Evolutionary conservation across 2,113 vertebrate genomes (phyloP), one percentile per base, ranked within the genome.

Genomic region (Gasterosteus nipponicus): DNA sequence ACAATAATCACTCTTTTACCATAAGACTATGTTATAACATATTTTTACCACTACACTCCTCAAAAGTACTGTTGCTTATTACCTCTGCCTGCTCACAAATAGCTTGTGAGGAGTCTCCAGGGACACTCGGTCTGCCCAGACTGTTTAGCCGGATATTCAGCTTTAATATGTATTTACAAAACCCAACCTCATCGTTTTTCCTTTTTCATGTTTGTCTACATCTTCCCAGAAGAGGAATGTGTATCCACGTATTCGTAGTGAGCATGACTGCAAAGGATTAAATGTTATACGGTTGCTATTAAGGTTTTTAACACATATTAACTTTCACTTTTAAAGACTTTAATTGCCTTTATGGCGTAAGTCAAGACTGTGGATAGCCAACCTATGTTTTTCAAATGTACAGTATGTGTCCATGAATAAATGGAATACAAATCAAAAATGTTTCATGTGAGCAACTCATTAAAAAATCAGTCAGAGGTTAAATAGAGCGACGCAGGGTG

Each of bases 91-190:
- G 33, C 82, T 80, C 63, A 75, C 77, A 84, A 80, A 86, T 83
- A 82, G 83, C 77, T 72, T 77, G 80, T 81, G 70, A 86, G 62
- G 79, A 90, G 80, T 64, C 82, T 78, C 84, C 46, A 15, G 87
- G 80, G 90, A 89, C 38, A 0, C 38, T n/a, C n/a, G n/a, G 56
- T 69, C 76, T 73, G 60, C 44, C 31, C 26, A 57, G 49, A 69
- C 58, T 65, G 69, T 47, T 71, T 78, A 42, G 59, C 46, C 66
- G 57, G 60, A 85, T 79, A 65, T 63, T 79, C 65, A 39, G 66
- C 69, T 59, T 31, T 69, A 68, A 66, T 71, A 41, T 77, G 57
- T 74, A 72, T 73, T 84, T 77, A 74, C 51, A 71, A 83, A 81
- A 77, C 26, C 68, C 63, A 67, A 39, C 49, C 35, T 38, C 9